Evolutionary conservation across 1,140 invertebrate genomes (phyloP).

Genomic region (Bemisia tabaci): DNA sequence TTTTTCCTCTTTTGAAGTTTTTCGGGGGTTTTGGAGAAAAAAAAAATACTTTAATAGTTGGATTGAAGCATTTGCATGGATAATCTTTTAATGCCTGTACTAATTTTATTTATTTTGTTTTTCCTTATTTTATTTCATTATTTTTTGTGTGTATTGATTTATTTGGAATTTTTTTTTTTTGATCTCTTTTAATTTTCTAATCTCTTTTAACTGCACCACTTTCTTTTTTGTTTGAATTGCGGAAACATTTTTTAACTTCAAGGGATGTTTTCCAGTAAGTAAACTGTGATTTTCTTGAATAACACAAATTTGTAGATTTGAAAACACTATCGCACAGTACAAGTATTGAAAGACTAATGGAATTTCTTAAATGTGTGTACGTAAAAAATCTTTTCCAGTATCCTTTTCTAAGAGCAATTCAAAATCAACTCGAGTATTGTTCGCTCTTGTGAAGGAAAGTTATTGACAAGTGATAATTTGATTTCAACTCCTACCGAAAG

Average conservation of each 20-base stretch:
- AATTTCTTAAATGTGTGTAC: background rate
- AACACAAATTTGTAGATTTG: slow-evolving; percentile 13
- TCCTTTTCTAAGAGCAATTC: background rate
- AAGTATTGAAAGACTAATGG: background rate
- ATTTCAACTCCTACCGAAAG: too few relatives aligned
- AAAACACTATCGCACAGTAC: background rate
- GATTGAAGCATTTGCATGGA: slow-evolving; percentile 8
- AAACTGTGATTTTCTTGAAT: slow-evolving; percentile 29
- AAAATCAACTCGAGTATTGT: background rate
- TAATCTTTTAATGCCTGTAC: slow-evolving; percentile 36
- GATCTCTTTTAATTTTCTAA: slow-evolving; percentile 23
- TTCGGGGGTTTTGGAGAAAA: too few relatives aligned
- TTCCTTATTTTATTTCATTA: slow-evolving; percentile 19
- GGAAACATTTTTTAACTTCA: slow-evolving; percentile 38
- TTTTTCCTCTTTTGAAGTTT: slow-evolving; percentile 18
- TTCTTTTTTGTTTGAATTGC: slow-evolving; percentile 44
- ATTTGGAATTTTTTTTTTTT: slow-evolving; percentile 16
- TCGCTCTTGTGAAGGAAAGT: too few relatives aligned
- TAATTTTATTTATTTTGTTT: slow-evolving; percentile 47
- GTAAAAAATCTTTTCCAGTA: slow-evolving; percentile 7
- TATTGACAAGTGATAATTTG: too few relatives aligned
- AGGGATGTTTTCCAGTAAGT: slow-evolving; percentile 75
- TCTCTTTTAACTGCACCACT: slow-evolving; percentile 57
- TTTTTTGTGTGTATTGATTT: slow-evolving; percentile 11
- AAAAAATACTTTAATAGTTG: slow-evolving; percentile 28